A percentile compares a stretch with the other conserved stretches of the same genome.
Evolutionary conservation across 2,113 vertebrate genomes (phyloP).

Genomic region (Climacteris rufus): DNA sequence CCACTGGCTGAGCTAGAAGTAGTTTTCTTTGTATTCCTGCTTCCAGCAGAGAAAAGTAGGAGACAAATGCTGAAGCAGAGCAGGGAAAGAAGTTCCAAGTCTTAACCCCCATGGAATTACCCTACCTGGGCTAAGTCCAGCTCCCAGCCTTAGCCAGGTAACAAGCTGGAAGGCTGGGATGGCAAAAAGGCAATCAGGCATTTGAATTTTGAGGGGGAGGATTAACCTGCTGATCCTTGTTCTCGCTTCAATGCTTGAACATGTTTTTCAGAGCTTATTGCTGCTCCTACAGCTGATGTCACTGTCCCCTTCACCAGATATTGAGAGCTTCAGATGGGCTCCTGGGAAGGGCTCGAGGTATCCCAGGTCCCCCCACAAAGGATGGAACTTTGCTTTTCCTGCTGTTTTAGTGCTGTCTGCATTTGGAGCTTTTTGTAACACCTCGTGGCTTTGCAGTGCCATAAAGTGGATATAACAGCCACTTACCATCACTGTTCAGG

Average conservation of each 20-base stretch:
- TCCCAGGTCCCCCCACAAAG: background rate
- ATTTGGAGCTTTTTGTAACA: fast-evolving
- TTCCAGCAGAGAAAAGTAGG: constrained; percentile 5
- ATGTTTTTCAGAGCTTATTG: background rate
- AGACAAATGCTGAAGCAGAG: background rate
- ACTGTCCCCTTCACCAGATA: background rate
- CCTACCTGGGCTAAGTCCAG: background rate
- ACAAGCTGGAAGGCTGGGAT: background rate
- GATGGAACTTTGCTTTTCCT: no score
- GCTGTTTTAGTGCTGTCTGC: background rate
- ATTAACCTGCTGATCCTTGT: background rate
- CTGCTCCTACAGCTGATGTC: background rate
- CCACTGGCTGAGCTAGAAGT: constrained; percentile 7
- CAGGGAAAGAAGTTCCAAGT: background rate
- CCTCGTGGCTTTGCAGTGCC: background rate
- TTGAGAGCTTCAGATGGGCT: background rate
- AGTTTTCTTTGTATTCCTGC: background rate
- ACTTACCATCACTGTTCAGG: fast-evolving
- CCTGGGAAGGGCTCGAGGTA: background rate
- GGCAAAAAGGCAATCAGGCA: background rate
- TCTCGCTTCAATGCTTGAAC: fast-evolving
- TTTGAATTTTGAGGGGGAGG: background rate
- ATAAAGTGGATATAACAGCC: fast-evolving
- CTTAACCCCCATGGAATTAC: background rate
- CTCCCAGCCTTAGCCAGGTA: background rate